Conservation (phyloP, 1,140 invertebrate species). For the Apolygus lucorum region DNA sequence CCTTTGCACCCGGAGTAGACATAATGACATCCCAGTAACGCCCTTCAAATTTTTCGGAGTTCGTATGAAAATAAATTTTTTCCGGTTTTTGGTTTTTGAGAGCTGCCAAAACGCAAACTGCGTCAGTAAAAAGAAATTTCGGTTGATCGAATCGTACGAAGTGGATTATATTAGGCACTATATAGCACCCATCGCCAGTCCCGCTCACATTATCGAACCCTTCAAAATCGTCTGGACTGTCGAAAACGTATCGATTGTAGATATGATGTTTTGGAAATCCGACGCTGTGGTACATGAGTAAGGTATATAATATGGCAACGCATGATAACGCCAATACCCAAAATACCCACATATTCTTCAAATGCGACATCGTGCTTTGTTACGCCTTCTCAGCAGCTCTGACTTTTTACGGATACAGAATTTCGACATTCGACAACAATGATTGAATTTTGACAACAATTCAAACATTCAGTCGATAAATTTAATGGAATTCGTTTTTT, state of each 20-base stretch:
- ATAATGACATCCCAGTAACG: constrained; percentile 31
- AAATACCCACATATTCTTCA: too few species aligned
- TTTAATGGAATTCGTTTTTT: too few species aligned
- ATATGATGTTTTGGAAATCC: too few species aligned
- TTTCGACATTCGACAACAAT: too few species aligned
- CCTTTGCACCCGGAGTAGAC: constrained; percentile 21
- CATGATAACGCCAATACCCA: too few species aligned
- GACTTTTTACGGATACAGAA: too few species aligned
- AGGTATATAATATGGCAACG: too few species aligned
- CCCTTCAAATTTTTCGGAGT: constrained; percentile 26
- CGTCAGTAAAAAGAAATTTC: constrained; percentile 26
- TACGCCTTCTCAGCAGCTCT: too few species aligned
- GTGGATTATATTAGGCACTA: constrained; percentile 1
- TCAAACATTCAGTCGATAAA: too few species aligned
- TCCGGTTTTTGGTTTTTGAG: constrained; percentile 32
- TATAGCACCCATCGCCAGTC: neutral
- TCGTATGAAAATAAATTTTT: constrained; percentile 31
- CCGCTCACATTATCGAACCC: neutral
- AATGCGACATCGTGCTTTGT: too few species aligned
- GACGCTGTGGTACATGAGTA: too few species aligned
- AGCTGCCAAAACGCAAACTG: constrained; percentile 28
- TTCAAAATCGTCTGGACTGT: neutral
- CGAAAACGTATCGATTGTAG: neutral
- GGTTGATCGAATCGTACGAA: constrained; percentile 3
- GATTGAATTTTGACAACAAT: too few species aligned